Conservation (phyloP, 2,113 vertebrate genomes). For the Cyanocitta stelleri region DNA sequence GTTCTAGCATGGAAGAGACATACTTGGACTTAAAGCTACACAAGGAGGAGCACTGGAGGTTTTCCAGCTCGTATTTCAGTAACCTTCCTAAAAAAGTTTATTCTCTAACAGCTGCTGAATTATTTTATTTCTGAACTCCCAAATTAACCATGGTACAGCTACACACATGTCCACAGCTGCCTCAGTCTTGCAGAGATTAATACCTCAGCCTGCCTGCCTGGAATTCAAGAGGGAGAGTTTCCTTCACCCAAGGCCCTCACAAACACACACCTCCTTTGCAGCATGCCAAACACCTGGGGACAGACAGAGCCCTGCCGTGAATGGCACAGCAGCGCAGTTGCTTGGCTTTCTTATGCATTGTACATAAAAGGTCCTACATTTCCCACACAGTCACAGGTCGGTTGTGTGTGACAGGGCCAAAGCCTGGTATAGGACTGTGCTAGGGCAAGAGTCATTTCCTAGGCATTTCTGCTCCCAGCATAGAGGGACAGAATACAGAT, state of each 20-base stretch:
- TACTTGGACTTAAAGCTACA: background rate
- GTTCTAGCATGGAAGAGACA: background rate
- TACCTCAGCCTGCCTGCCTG: background rate
- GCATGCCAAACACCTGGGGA: background rate
- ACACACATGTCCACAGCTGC: background rate
- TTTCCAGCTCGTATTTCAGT: background rate
- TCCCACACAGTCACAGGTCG: background rate
- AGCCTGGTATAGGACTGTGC: background rate
- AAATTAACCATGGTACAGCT: background rate
- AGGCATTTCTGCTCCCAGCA: background rate
- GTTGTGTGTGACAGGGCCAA: background rate
- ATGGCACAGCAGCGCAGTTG: background rate
- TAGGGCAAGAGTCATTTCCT: background rate
- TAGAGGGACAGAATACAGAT: background rate
- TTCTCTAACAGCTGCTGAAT: background rate
- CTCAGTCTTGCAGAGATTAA: background rate
- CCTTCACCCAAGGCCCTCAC: background rate
- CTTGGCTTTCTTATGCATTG: rapidly evolving
- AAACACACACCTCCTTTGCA: background rate
- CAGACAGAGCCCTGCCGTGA: background rate
- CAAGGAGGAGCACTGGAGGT: background rate
- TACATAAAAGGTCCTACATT: background rate
- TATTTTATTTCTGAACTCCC: background rate
- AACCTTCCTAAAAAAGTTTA: background rate
- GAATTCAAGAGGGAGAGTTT: background rate